These are phyloP conservation scores for Loxodonta africana DNA, from an alignment of 2,113 vertebrate species.

Conservation along the genomic window DNA sequence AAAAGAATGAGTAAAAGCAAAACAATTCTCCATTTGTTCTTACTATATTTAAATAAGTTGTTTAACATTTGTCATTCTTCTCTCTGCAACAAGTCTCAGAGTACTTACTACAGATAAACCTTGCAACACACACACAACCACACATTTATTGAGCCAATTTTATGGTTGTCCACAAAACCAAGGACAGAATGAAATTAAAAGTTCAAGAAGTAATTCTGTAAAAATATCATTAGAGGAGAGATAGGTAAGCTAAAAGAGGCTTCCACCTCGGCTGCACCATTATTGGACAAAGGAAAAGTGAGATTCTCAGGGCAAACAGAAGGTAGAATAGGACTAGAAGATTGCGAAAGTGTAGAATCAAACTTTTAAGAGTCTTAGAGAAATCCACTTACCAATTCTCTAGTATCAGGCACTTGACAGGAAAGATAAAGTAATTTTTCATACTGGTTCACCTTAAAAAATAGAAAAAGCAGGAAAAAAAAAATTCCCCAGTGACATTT, in stretches of 20 bases:
- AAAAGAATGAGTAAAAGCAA: neutral
- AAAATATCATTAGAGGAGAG: neutral
- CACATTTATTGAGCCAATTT: neutral
- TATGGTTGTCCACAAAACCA: neutral
- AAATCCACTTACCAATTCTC: neutral
- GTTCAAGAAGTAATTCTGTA: neutral
- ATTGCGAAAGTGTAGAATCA: neutral
- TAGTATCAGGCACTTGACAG: neutral
- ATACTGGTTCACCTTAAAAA: slow-evolving; percentile 22
- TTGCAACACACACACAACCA: neutral
- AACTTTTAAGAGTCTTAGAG: neutral
- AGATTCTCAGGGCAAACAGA: neutral
- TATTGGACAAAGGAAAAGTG: neutral
- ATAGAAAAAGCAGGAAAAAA: neutral
- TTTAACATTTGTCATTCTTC: neutral
- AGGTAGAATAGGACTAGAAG: neutral
- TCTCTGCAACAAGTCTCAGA: neutral
- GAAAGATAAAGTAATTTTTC: neutral
- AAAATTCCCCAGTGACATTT: neutral
- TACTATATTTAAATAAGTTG: neutral
- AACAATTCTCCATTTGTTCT: neutral
- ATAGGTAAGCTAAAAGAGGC: neutral
- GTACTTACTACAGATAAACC: neutral
- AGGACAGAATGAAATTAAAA: neutral
- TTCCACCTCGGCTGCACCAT: neutral